phyloP scores from a whole-genome alignment of 2,797 vertebrate species.

The Hippoglossus hippoglossus region DNA sequence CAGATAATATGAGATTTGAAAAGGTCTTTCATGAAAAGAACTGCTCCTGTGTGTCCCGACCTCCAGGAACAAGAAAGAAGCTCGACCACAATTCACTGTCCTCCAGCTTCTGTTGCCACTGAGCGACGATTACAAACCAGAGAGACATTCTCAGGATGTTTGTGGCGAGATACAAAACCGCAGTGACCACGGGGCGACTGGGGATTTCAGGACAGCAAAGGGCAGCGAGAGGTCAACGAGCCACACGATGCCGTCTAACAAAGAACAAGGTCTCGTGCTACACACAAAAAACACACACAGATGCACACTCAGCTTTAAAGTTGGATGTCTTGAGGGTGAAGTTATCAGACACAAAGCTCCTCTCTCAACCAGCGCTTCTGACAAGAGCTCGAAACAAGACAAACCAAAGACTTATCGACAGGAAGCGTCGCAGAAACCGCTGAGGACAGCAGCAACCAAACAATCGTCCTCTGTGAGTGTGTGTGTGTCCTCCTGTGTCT shows the following conservation, averaged over 20 bases:
- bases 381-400: constrained; percentile 59
- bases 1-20: too few species aligned
- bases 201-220: constrained; percentile 41
- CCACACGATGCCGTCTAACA: constrained; percentile 51
- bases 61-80: too few species aligned
- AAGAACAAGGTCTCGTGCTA: constrained; percentile 52
- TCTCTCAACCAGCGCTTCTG: constrained; percentile 68
- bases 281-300: constrained; percentile 24
- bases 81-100: not conserved
- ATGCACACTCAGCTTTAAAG: constrained; percentile 22
- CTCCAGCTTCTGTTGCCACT: not conserved
- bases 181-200: constrained; percentile 55
- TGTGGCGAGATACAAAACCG: constrained; percentile 38
- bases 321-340: constrained; percentile 50
- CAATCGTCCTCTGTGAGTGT: constrained; percentile 56
- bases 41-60: not conserved
- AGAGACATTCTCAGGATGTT: constrained; percentile 31
- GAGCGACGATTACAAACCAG: constrained; percentile 16
- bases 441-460: constrained; percentile 63
- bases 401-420: constrained; percentile 58
- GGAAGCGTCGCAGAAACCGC: constrained; percentile 68
- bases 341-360: constrained; percentile 71
- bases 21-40: too few species aligned
- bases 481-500: constrained; percentile 22
- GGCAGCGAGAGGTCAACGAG: constrained; percentile 55